Percentiles rank a stretch among this genome's conserved stretches.
These are phyloP conservation scores for Gastrophysa polygoni DNA, from an alignment of 2,888 invertebrate species.

Conservation along the genomic window DNA sequence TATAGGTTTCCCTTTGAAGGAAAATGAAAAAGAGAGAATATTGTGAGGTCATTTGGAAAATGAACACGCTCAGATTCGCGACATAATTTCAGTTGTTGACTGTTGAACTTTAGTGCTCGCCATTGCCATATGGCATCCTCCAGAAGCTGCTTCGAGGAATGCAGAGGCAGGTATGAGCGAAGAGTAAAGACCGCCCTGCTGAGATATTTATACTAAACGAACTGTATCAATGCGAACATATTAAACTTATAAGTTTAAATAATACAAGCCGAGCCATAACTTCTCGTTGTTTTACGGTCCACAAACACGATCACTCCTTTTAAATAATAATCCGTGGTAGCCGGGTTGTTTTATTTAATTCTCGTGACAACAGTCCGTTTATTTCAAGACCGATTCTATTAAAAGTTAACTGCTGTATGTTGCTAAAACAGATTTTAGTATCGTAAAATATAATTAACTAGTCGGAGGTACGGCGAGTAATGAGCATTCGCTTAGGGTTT, in stretches of 20 bases:
- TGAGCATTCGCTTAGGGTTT: slow-evolving; percentile 28
- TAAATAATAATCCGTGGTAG: slow-evolving; percentile 35
- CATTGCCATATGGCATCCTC: no score
- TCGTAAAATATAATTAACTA: slow-evolving; percentile 33
- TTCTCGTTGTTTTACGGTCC: slow-evolving; percentile 33
- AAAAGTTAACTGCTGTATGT: slow-evolving; percentile 28
- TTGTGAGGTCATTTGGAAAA: no score
- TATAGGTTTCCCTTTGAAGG: no score
- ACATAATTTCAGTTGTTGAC: no score
- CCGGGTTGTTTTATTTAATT: slow-evolving; percentile 24
- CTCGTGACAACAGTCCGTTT: slow-evolving; percentile 27
- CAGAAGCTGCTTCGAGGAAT: no score
- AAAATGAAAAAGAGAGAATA: no score
- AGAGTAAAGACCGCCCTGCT: slow-evolving; percentile 15
- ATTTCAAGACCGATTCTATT: slow-evolving; percentile 24
- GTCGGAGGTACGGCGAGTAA: slow-evolving; percentile 33
- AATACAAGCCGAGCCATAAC: slow-evolving; percentile 26
- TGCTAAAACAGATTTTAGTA: slow-evolving; percentile 33
- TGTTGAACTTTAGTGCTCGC: no score
- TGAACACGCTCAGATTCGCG: no score
- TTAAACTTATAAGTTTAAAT: slow-evolving; percentile 38
- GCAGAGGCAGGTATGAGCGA: neutral
- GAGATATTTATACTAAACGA: slow-evolving; percentile 18
- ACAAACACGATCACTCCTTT: slow-evolving; percentile 35
- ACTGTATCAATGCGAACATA: slow-evolving; percentile 21